Percentiles rank a stretch among this genome's conserved stretches.
Evolutionary conservation across 2,113 vertebrate genomes (phyloP).

Genomic region (Mesembrinibis cayennensis): DNA sequence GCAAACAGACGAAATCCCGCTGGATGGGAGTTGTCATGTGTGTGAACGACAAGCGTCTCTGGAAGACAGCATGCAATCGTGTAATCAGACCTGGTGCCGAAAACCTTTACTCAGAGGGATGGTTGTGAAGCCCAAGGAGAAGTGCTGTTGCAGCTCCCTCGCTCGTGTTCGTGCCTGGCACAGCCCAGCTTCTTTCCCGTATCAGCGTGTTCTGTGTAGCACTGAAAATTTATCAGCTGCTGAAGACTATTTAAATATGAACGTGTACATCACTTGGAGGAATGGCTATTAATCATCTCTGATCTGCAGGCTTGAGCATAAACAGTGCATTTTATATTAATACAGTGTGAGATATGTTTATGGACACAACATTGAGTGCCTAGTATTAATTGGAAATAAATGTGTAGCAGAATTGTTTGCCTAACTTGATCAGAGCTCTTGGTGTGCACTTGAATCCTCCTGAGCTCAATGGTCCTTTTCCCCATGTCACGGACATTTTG

Average conservation of each 20-base stretch:
- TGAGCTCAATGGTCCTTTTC: neutral
- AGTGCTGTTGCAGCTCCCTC: neutral
- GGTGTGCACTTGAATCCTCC: neutral
- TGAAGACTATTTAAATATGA: neutral
- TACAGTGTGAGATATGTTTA: fast-evolving
- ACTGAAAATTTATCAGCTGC: neutral
- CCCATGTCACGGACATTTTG: fast-evolving
- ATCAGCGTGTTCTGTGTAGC: neutral
- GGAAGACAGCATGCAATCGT: fast-evolving
- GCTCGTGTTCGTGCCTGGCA: fast-evolving
- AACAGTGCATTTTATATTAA: neutral
- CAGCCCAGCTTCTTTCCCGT: neutral
- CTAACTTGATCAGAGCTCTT: neutral
- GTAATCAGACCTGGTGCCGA: neutral
- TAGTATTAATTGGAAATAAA: neutral
- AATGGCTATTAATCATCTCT: neutral
- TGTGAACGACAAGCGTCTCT: neutral
- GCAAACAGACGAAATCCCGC: neutral
- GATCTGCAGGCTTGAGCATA: neutral
- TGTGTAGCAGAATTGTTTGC: neutral
- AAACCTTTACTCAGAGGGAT: neutral
- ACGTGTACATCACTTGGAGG: neutral
- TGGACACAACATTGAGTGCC: neutral
- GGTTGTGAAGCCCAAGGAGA: neutral
- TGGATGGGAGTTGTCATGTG: neutral